Evolutionary conservation across 2,797 vertebrate species (phyloP), one percentile per base, ranked within the genome.

Genomic region (Streptopelia turtur): DNA sequence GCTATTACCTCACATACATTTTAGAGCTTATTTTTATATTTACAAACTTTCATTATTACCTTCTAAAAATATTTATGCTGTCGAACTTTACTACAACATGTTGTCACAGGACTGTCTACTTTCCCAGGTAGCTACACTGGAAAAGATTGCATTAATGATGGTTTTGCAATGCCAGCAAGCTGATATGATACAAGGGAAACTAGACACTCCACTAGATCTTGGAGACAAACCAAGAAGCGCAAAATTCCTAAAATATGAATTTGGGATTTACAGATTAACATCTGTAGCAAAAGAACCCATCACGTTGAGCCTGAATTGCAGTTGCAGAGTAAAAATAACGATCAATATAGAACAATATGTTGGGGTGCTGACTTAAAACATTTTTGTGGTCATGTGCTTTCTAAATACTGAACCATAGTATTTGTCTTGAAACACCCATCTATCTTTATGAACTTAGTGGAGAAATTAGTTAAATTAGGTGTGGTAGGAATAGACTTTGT

Each of bases 121-220:
- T 57, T 52, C 83, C 64, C 30, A 52, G 47, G 72, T 81, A 74
- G 64, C 49, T 70, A 53, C 39, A 50, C 33, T 92, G 65, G 65
- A 70, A 91, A 68, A 63, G 31, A 8, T 6, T 79, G 25, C 28
- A 3, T 85, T 55, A 87, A 23, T 35, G 3, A 9, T 76, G 31
- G 45, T 21, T 95, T 93, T 93, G 82, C 66, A 85, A 27, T 91
- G 71, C 64, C 53, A 83, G 23, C 35, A 92, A 83, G 80, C 27
- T 80, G 47, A 9, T 76, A 27, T 1, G 8, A 17, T 87, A 17
- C 24, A 66, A 45, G 27, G 43, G 78, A 59, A 77, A 27, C 60
- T 28, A 33, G 4, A 49, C 70, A 57, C 10, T 11, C 10, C 15
- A n/a, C 11, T 66, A 18, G 16, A 17, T 81, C 53, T 75, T 41